Evolutionary conservation across 2,888 invertebrate species (phyloP).

Genomic region (Onthophagus sagittarius): DNA sequence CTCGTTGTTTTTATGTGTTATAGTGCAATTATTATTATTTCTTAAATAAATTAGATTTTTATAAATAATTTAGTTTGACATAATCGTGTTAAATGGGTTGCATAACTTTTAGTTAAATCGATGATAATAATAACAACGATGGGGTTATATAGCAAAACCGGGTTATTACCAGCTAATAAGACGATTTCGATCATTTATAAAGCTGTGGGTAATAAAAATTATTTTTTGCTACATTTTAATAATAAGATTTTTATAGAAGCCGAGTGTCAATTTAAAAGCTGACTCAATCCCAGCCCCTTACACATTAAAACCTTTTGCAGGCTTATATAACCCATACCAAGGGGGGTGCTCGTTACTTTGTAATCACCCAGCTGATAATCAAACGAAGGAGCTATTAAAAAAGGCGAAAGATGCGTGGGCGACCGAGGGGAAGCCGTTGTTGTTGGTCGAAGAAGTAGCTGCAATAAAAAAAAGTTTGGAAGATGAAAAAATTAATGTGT

Average conservation of each 20-base stretch:
- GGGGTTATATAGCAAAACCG: slow-evolving; percentile 63
- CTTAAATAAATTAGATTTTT: background rate
- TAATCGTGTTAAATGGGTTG: too few relatives aligned
- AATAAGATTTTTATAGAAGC: slow-evolving; percentile 35
- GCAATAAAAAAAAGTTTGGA: slow-evolving; percentile 41
- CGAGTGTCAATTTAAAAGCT: slow-evolving; percentile 52
- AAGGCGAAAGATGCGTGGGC: slow-evolving; percentile 66
- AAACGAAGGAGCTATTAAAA: slow-evolving; percentile 67
- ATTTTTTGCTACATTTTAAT: background rate
- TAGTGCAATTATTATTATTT: background rate
- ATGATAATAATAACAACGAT: slow-evolving; percentile 38
- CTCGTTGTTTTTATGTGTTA: background rate
- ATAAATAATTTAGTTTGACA: too few relatives aligned
- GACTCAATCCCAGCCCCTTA: slow-evolving; percentile 69
- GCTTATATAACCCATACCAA: slow-evolving; percentile 77
- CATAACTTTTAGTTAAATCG: too few relatives aligned
- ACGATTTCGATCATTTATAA: slow-evolving; percentile 12
- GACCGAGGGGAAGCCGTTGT: slow-evolving; percentile 39
- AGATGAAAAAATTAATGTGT: slow-evolving; percentile 12
- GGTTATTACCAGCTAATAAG: slow-evolving; percentile 53
- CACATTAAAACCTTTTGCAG: slow-evolving; percentile 73
- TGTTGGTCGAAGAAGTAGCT: slow-evolving; percentile 44
- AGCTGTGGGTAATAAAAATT: slow-evolving; percentile 27
- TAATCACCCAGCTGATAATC: slow-evolving; percentile 77
- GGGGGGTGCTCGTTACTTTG: slow-evolving; percentile 77